Percentiles rank a stretch among this genome's conserved stretches.
Conservation (phyloP, 1,140 invertebrate genomes). For the Adelges cooleyi region DNA sequence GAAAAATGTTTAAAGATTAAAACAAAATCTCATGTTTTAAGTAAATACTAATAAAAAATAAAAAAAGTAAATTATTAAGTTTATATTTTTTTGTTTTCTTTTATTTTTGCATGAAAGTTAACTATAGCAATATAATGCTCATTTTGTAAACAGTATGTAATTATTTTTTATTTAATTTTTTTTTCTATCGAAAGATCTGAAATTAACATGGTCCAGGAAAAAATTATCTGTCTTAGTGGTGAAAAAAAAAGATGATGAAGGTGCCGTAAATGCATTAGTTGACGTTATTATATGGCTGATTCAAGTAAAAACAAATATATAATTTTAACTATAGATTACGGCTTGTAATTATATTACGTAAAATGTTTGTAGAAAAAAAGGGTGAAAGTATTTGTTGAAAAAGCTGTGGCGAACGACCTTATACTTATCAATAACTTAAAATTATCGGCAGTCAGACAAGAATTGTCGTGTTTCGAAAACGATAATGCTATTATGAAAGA, state of each 20-base stretch:
- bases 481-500: slow-evolving; percentile 78
- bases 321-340: not conserved
- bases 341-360: slow-evolving; percentile 24
- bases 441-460: slow-evolving; percentile 59
- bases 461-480: slow-evolving; percentile 81
- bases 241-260: slow-evolving; percentile 85
- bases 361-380: slow-evolving; percentile 62
- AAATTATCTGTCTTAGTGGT: slow-evolving; percentile 88
- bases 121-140: too few relatives aligned
- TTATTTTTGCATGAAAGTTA: too few relatives aligned
- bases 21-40: too few relatives aligned
- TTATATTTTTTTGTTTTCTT: too few relatives aligned
- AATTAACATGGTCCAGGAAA: slow-evolving; percentile 91
- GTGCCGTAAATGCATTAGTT: slow-evolving; percentile 78
- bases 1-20: too few relatives aligned
- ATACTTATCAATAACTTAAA: slow-evolving; percentile 55
- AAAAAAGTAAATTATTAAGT: too few relatives aligned
- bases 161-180: too few relatives aligned
- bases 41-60: too few relatives aligned
- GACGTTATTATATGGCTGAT: slow-evolving; percentile 87
- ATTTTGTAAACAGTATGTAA: too few relatives aligned
- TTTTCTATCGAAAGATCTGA: too few relatives aligned
- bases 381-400: slow-evolving; percentile 90
- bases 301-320: slow-evolving; percentile 49
- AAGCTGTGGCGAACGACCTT: slow-evolving; percentile 72